Evolutionary conservation across 2,113 vertebrate genomes (phyloP), one percentile per base, ranked within the genome.

Genomic region (Bolborhynchus lineola): DNA sequence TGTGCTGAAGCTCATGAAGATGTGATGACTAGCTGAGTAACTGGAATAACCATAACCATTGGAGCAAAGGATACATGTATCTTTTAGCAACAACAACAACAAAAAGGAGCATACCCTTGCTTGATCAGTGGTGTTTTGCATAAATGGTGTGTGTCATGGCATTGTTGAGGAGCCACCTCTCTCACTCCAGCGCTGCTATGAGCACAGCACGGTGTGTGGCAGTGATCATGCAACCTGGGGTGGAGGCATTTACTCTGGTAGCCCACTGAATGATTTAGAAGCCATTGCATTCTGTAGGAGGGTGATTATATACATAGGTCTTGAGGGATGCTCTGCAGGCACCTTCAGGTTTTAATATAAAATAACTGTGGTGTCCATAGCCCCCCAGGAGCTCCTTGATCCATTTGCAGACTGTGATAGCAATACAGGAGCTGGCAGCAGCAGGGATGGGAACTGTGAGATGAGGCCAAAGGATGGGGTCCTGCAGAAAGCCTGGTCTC

Each of bases 391-490:
- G 2, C 2, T 6, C 1, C 6, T 12, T 3, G 2, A 4, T 55
- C 9, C 1, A 1, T 64, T 18, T 88, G 72, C 44, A 62, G 31
- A 4, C 33, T 13, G 21, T 4, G 37, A 21, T 23, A 35, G 31
- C 33, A 24, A 7, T 6, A 50, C 28, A 70, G 31, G 72, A 72
- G 13, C 35, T 81, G 80, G 33, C 24, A 86, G 47, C 5, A 9
- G 26, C 0, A 0, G 42, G 12, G 24, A 9, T 7, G 84, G 65
- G 50, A 11, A 60, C 12, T 0, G 0, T 13, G n/a, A 47, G 28
- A 39, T 62, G 52, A 15, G 26, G 41, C 41, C 64, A 67, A 79
- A 57, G 62, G 29, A 47, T 12, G 23, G 9, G 7, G 49, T 81
- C 1, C 1, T 29, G 67, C 50, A 49, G n/a, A 76, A 87, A 53